Conservation (phyloP, 2,113 vertebrate species). For the Perccottus glenii region DNA sequence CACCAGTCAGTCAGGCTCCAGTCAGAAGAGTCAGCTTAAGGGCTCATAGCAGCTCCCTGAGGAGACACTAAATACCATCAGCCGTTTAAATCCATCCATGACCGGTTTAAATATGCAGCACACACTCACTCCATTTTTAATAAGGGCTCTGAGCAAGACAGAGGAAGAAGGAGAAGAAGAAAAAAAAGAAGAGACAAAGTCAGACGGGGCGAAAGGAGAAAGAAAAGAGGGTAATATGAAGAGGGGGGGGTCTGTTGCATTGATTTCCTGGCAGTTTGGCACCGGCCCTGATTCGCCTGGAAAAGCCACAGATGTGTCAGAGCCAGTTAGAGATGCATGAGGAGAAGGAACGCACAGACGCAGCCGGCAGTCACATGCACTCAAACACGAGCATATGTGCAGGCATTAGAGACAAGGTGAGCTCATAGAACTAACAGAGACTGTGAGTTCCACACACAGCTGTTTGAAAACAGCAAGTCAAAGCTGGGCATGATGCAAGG, state of each 20-base stretch:
- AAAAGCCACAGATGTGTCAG: slow-evolving; percentile 74
- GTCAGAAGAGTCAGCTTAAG: slow-evolving; percentile 76
- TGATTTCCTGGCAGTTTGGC: slow-evolving; percentile 75
- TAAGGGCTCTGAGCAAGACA: slow-evolving; percentile 70
- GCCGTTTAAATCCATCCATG: slow-evolving; percentile 77
- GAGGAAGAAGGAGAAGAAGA: slow-evolving; percentile 27
- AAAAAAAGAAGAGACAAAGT: slow-evolving; percentile 20
- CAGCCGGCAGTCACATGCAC: slow-evolving; percentile 28
- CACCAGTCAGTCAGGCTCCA: slow-evolving; percentile 73
- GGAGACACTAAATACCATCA: slow-evolving; percentile 78
- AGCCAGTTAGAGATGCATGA: slow-evolving; percentile 56
- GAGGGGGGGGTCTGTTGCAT: slow-evolving; percentile 59
- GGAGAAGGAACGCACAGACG: slow-evolving; percentile 28
- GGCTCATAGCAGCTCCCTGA: slow-evolving; percentile 74
- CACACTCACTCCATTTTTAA: slow-evolving; percentile 77
- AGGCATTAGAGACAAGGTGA: slow-evolving; percentile 16
- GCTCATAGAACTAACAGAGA: slow-evolving; percentile 13
- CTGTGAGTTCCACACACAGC: slow-evolving; percentile 46
- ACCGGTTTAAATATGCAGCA: slow-evolving; percentile 76
- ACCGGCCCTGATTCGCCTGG: slow-evolving; percentile 59
- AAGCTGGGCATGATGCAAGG: slow-evolving; percentile 44
- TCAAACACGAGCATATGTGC: slow-evolving; percentile 27
- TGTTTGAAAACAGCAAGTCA: slow-evolving; percentile 32
- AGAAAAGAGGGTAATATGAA: slow-evolving; percentile 22
- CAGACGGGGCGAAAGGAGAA: slow-evolving; percentile 10